Evolutionary conservation across 2,113 vertebrate genomes (phyloP).

Genomic region (Alexandromys fortis): DNA sequence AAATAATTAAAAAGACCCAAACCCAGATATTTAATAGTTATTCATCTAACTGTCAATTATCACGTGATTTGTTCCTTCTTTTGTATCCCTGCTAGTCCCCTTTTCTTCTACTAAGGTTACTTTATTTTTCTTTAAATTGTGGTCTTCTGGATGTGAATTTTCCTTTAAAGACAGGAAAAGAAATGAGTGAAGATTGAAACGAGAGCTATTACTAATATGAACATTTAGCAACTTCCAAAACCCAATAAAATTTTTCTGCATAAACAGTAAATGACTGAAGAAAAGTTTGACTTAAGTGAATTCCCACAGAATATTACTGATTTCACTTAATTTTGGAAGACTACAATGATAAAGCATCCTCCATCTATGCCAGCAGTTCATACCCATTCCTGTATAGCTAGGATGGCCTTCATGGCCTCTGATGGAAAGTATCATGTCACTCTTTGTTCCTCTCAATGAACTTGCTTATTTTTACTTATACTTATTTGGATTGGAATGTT

Average conservation of each 20-base stretch:
- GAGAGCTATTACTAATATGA: constrained; percentile 1
- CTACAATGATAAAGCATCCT: background rate
- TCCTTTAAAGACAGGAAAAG: constrained; percentile 10
- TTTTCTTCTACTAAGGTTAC: constrained; percentile 21
- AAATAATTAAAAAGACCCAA: background rate
- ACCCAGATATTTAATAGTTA: background rate
- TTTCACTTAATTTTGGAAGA: constrained; percentile 36
- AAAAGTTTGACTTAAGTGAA: constrained; percentile 2
- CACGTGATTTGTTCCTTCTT: background rate
- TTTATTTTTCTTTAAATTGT: constrained; percentile 22
- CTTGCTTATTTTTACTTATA: background rate
- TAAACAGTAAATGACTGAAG: background rate
- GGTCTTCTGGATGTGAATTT: constrained; percentile 23
- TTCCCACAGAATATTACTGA: background rate
- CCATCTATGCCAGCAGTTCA: constrained; percentile 13
- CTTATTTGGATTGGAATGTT: background rate
- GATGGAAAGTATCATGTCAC: background rate
- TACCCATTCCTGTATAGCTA: background rate
- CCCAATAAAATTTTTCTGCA: background rate
- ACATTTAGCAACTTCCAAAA: constrained; percentile 1
- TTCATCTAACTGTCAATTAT: background rate
- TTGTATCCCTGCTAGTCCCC: background rate
- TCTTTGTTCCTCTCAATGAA: background rate
- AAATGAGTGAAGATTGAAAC: background rate
- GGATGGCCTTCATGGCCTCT: background rate